A percentile compares a stretch with the other conserved stretches of the same genome.
phyloP scores from a whole-genome alignment of 2,888 invertebrate species.

The Tetranychus truncatus region DNA sequence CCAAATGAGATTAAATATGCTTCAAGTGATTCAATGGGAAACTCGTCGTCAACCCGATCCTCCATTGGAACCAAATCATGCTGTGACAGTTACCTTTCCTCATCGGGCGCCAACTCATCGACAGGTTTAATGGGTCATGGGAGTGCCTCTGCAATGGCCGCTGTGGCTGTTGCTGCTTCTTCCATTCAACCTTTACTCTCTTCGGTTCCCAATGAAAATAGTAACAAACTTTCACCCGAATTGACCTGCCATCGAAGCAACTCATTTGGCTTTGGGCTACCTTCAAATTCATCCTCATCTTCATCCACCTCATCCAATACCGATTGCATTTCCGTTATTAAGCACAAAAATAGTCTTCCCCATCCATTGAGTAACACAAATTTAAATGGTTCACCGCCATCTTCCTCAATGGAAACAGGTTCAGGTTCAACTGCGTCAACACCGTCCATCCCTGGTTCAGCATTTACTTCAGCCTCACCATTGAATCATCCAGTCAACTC shows the following conservation, averaged over 20 bases:
- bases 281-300: background rate
- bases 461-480: constrained; percentile 20
- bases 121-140: constrained; percentile 9
- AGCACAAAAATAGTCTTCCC: constrained; percentile 22
- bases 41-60: background rate
- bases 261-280: background rate
- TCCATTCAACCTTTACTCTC: constrained; percentile 27
- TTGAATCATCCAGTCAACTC: background rate
- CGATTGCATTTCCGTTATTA: constrained; percentile 23
- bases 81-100: constrained; percentile 24
- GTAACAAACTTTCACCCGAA: constrained; percentile 17
- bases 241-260: background rate
- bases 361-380: background rate
- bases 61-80: constrained; percentile 21
- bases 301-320: background rate
- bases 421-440: constrained; percentile 9
- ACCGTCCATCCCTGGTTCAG: constrained; percentile 12
- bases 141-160: constrained; percentile 11
- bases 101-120: background rate
- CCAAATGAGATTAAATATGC: constrained; percentile 37
- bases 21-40: background rate
- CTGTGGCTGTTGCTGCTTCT: constrained; percentile 25
- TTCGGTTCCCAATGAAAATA: constrained; percentile 22
- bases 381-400: background rate
- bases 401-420: constrained; percentile 10